Evolutionary conservation across 2,797 vertebrate species (phyloP).

Genomic region (Myripristis jacobus): DNA sequence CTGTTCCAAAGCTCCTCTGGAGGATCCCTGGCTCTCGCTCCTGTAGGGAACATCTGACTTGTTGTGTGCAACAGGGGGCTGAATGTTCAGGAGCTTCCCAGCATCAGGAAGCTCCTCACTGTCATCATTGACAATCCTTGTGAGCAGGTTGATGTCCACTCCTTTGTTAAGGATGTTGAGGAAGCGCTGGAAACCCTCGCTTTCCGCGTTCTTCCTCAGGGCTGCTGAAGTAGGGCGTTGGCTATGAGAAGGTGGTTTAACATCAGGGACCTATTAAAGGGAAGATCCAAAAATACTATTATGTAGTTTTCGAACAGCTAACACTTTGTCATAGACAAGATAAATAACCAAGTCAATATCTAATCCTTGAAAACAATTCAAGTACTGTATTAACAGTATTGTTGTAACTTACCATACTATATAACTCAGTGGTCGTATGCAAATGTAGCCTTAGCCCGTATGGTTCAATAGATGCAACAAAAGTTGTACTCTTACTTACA

Average conservation of each 20-base stretch:
- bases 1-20: background rate
- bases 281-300: background rate
- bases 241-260: background rate
- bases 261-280: slow-evolving; percentile 36
- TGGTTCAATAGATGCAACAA: too few species aligned
- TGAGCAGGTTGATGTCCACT: slow-evolving; percentile 71
- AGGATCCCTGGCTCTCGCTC: background rate
- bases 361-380: too few species aligned
- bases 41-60: background rate
- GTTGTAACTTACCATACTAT: too few species aligned
- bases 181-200: slow-evolving; percentile 71
- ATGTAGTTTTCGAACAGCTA: too few species aligned
- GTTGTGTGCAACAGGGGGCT: background rate
- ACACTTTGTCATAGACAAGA: too few species aligned
- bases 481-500: too few species aligned
- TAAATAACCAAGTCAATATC: too few species aligned
- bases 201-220: slow-evolving; percentile 2
- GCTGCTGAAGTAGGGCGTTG: background rate
- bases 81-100: background rate
- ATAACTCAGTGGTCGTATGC: too few species aligned
- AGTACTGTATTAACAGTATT: too few species aligned
- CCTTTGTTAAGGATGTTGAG: slow-evolving; percentile 78
- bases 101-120: slow-evolving; percentile 14
- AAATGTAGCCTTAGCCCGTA: too few species aligned
- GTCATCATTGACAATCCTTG: slow-evolving; percentile 65